Evolutionary conservation across 2,888 invertebrate genomes (phyloP), one percentile per base, ranked within the genome.

Genomic region (Cenopis cana): DNA sequence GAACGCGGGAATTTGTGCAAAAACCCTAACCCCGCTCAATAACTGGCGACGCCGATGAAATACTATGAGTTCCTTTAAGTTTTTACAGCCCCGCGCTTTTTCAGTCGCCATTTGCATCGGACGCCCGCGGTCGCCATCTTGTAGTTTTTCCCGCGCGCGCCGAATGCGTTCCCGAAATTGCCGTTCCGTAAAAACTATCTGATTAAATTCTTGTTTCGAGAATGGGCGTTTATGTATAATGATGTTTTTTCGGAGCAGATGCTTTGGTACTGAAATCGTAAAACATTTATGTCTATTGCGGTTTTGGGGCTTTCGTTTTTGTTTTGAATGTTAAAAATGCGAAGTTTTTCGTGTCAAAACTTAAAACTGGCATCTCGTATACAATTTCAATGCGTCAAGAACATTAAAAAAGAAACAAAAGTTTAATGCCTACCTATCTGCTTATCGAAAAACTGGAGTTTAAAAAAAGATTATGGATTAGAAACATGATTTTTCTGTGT

Each of bases 41-140:
- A 92, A 89, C 90, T 84, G 87, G 84, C 88, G 87, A 88, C 89
- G 86, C 82, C 90, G 91, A 92, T 91, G 91, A 91, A 91, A 91
- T 91, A 91, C 89, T 91, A 90, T 90, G 89, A 92, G 90, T 90
- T 91, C 90, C 87, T 88, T 84, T 81, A 80, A 80, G 83, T 92
- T 93, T 93, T 93, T 92, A 87, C 84, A 77, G 77, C 75, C 76
- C 76, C 68, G 72, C 76, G 81, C 87, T 90, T 90, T 90, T 90
- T 89, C 88, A 86, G 83, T 82, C 78, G 78, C 81, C 87, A 92
- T 92, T 92, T 93, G 91, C 93, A 92, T 92, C 85, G 84, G 81
- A 79, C 81, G 79, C 77, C 77, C 81, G 83, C 82, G 81, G 78
- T 84, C 81, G 85, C 87, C 89, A 88, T 89, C 87, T 88, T 88